Percentiles rank a stretch among this genome's conserved stretches.
These are phyloP conservation scores for Planiliza haematocheilus DNA, from an alignment of 2,113 vertebrate genomes.

Conservation along the genomic window DNA sequence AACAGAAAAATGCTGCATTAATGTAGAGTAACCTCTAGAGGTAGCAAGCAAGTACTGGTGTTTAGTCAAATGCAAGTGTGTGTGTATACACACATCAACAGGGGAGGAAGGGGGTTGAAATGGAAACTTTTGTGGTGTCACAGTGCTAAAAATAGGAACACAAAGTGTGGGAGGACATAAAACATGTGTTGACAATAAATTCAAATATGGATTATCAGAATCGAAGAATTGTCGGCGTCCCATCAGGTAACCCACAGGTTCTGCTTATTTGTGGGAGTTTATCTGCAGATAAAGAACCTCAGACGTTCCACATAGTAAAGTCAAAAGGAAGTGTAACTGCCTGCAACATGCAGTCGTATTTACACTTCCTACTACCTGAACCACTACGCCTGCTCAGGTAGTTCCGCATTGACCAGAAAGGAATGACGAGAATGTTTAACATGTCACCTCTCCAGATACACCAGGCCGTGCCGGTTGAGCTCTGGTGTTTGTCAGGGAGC, in stretches of 20 bases:
- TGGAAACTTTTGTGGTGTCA: slow-evolving; percentile 86
- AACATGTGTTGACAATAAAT: slow-evolving; percentile 8
- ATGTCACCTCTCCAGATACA: slow-evolving; percentile 47
- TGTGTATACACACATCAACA: slow-evolving; percentile 31
- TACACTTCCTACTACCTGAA: slow-evolving; percentile 13
- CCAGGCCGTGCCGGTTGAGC: slow-evolving; percentile 4
- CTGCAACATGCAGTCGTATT: background rate
- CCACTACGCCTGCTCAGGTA: slow-evolving; percentile 3
- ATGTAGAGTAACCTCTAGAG: slow-evolving; percentile 64
- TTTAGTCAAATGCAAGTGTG: slow-evolving; percentile 52
- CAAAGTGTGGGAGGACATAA: slow-evolving; percentile 45
- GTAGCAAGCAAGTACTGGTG: slow-evolving; percentile 78
- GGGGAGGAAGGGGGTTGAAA: slow-evolving; percentile 79
- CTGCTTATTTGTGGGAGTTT: background rate
- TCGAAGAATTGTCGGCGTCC: background rate
- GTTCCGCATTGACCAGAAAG: slow-evolving; percentile 5
- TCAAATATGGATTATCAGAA: background rate
- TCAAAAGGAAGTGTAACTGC: slow-evolving; percentile 29
- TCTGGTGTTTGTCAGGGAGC: slow-evolving; percentile 42
- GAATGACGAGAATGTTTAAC: slow-evolving; percentile 48
- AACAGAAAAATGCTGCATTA: slow-evolving; percentile 18
- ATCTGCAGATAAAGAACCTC: background rate
- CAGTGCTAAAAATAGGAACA: slow-evolving; percentile 87
- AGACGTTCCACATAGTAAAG: background rate
- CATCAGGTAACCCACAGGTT: background rate